A percentile compares a stretch with the other conserved stretches of the same genome.
These are phyloP conservation scores for Hapalemur alaotrensis DNA, from an alignment of 2,797 vertebrate genomes.

Conservation along the genomic window DNA sequence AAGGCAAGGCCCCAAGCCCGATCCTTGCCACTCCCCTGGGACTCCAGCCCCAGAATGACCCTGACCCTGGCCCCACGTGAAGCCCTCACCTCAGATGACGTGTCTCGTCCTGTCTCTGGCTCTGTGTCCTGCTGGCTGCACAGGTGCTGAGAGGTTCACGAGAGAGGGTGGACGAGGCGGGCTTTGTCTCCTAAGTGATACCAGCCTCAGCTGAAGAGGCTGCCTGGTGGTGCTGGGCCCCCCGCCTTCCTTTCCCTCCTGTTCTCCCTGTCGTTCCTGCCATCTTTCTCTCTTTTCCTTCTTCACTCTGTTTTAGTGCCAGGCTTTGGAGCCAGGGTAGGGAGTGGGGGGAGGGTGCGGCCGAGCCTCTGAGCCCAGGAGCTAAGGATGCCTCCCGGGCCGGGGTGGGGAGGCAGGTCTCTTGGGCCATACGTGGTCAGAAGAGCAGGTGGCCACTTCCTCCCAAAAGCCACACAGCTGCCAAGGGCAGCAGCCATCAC, in stretches of 20 bases:
- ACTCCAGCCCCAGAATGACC: background rate
- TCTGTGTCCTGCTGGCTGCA: background rate
- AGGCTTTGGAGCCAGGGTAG: background rate
- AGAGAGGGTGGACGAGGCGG: background rate
- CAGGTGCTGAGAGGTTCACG: background rate
- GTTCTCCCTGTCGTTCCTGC: background rate
- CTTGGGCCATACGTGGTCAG: background rate
- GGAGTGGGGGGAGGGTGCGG: background rate
- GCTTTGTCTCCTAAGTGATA: background rate
- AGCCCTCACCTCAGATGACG: background rate
- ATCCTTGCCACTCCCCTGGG: background rate
- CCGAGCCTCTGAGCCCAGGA: background rate
- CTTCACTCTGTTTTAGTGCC: background rate
- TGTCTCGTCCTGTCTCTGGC: background rate
- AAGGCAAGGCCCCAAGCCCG: background rate
- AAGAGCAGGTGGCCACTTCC: background rate
- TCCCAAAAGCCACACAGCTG: conserved; percentile 21
- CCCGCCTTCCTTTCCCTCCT: background rate
- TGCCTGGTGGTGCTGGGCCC: background rate
- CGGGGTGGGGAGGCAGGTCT: background rate
- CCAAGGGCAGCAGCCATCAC: background rate
- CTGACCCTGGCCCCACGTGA: background rate
- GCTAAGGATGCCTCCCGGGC: background rate
- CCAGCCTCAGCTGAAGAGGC: background rate
- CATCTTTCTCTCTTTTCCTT: background rate